Base-by-base conservation (phyloP, 2,888 invertebrate genomes). In the Netelia melanura region DNA sequence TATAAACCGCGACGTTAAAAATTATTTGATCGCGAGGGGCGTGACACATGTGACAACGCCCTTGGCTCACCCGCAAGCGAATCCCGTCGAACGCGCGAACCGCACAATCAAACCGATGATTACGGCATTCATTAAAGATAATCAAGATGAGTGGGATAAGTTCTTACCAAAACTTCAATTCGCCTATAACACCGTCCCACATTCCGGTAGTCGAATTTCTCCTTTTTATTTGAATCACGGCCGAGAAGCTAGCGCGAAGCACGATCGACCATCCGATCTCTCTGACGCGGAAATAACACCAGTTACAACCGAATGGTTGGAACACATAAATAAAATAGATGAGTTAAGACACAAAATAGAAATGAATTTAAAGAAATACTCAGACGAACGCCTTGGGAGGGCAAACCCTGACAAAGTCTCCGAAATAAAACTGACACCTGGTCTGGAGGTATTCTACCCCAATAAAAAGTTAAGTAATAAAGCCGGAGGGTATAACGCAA, bases 401-500 rank as follows among this genome's bases (percentile, higher is more conserved):
- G 56, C 21, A 56, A 56, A 56, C 9, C 56, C 56, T 3, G 21
- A 17, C 1, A n/a, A 9, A 56, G 5, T 56, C 6, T 56, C 56
- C 9, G 17, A 17, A 56, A 21, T 56, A n/a, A 56, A 14, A 21
- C n/a, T 56, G 21, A 56, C 21, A 6, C 56, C 56, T 56, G 56
- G 56, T 17, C 21, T 17, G 56, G 56, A n/a, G 56, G 56, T 56
- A 48, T 48, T 48, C 3, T 48, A 48, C 48, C 48, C 48, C 14
- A 48, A 48, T 48, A 48, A 48, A 54, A 74, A 75, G 30, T 25
- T 65, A 6, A 83, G 83, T n/a, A 83, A 83, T 10, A 83, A 78
- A 72, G 71, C 79, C 21, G 68, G 72, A 14, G 83, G 83, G 25
- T 79, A 79, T 8, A 62, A 52, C 14, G 78, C 78, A 3, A 83